phyloP scores from a whole-genome alignment of 2,113 vertebrate genomes.

The Neodon shergylaensis region DNA sequence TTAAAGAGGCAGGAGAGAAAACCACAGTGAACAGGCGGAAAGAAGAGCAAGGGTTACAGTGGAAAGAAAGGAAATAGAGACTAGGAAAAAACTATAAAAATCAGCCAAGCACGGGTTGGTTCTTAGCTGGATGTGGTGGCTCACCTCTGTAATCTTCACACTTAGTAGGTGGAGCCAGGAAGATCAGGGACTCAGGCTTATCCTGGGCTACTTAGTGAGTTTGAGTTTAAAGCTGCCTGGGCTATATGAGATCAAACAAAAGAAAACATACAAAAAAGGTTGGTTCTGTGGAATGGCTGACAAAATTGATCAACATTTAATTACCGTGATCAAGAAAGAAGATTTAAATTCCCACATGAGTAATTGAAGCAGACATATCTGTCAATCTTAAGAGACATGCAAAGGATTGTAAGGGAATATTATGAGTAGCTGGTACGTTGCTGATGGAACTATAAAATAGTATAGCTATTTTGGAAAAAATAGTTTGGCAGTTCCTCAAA shows the following conservation, averaged over 20 bases:
- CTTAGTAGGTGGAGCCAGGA: background rate
- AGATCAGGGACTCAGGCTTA: background rate
- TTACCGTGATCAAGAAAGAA: conserved; percentile 13
- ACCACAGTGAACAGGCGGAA: conserved; percentile 24
- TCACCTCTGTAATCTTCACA: background rate
- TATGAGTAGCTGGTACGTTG: background rate
- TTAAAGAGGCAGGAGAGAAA: conserved; percentile 44
- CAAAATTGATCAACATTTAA: conserved; percentile 26
- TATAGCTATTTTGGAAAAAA: conserved; percentile 38
- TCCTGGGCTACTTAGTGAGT: background rate
- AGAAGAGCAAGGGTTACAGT: conserved; percentile 38
- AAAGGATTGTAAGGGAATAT: conserved; percentile 16
- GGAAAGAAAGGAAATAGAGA: conserved; percentile 24
- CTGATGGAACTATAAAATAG: background rate
- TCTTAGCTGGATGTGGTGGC: background rate
- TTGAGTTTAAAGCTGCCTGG: background rate
- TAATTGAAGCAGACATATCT: conserved; percentile 19
- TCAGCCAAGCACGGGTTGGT: background rate
- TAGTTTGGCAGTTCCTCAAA: background rate
- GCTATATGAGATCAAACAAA: background rate
- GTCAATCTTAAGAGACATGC: conserved; percentile 8
- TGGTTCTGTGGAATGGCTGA: conserved; percentile 1
- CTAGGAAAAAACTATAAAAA: conserved; percentile 1
- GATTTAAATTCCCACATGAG: conserved; percentile 9
- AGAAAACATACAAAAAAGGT: background rate